These are phyloP conservation scores for Eospalax fontanierii DNA, from an alignment of 2,797 vertebrate species.

Conservation along the genomic window DNA sequence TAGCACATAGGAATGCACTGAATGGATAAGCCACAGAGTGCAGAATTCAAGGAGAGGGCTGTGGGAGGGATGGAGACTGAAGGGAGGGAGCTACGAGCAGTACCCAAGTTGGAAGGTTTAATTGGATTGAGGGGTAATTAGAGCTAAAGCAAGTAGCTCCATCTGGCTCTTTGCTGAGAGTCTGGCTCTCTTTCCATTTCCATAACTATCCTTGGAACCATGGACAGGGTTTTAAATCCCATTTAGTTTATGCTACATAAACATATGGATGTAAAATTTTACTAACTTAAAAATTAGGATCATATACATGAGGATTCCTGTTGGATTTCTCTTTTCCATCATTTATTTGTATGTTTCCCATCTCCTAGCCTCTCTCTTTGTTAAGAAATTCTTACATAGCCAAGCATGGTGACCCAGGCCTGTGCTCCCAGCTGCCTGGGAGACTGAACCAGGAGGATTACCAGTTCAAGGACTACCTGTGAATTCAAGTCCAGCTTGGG, in stretches of 20 bases:
- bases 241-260: constrained; percentile 7
- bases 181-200: constrained; percentile 21
- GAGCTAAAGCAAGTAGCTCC: neutral
- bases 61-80: neutral
- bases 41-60: fast-evolving
- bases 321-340: neutral
- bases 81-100: neutral
- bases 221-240: neutral
- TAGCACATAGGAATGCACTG: neutral
- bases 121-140: neutral
- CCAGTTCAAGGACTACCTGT: neutral
- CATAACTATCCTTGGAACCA: neutral
- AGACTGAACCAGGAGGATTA: neutral
- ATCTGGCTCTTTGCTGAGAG: neutral
- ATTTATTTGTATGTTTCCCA: neutral
- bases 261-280: neutral
- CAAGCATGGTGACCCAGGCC: neutral
- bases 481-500: neutral
- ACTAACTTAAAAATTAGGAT: neutral
- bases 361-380: neutral
- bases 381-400: neutral
- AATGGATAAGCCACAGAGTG: neutral
- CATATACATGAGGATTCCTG: too few species aligned
- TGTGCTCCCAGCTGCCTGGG: neutral
- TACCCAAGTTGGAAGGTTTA: fast-evolving